A percentile compares a stretch with the other conserved stretches of the same genome.
phyloP scores from a whole-genome alignment of 2,113 vertebrate genomes.

The Psophia crepitans region DNA sequence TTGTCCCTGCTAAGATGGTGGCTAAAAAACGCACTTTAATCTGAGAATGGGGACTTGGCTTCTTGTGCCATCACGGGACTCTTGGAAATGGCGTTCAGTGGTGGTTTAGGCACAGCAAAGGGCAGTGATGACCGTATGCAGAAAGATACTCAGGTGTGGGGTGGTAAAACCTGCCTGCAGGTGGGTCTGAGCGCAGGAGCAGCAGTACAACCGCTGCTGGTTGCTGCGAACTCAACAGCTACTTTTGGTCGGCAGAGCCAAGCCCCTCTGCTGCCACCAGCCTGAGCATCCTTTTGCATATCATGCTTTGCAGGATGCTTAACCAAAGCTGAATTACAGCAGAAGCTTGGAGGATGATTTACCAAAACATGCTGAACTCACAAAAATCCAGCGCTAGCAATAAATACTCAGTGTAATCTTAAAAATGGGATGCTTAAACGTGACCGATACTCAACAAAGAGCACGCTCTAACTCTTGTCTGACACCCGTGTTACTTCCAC shows the following conservation, averaged over 20 bases:
- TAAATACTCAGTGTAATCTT: slow-evolving; percentile 34
- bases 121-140: neutral
- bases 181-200: neutral
- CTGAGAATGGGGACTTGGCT: no score
- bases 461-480: neutral
- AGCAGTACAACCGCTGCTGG: neutral
- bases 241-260: neutral
- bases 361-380: slow-evolving; percentile 37
- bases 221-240: neutral
- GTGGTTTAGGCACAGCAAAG: neutral
- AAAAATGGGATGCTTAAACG: neutral
- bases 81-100: neutral
- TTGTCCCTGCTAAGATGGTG: neutral
- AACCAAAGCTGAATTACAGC: slow-evolving; percentile 10
- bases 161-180: neutral
- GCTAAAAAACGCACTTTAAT: neutral
- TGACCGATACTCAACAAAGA: slow-evolving; percentile 8
- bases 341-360: neutral
- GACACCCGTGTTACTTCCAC: neutral
- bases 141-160: neutral
- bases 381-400: neutral
- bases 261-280: neutral
- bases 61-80: neutral
- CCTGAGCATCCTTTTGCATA: neutral
- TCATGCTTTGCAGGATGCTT: neutral